These are phyloP conservation scores for Baryphthengus martii DNA, from an alignment of 2,113 vertebrate species.

Conservation along the genomic window DNA sequence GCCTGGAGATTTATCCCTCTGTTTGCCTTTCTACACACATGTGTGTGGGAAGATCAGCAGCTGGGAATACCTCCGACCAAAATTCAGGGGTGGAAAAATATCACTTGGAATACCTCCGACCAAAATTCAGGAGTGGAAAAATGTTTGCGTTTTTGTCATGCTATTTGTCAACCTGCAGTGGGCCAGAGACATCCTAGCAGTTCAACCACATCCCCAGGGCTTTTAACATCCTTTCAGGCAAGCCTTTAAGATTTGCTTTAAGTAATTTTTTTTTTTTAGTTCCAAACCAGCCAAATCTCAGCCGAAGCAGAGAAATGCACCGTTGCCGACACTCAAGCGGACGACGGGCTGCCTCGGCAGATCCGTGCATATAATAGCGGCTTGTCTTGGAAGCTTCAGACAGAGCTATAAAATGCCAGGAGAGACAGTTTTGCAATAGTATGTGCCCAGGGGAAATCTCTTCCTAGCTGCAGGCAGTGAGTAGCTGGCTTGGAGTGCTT, in stretches of 20 bases:
- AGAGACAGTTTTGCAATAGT: background rate
- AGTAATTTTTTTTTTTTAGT: background rate
- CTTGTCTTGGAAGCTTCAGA: background rate
- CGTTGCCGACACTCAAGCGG: rapidly evolving
- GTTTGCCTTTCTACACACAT: background rate
- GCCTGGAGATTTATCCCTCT: background rate
- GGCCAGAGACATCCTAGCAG: background rate
- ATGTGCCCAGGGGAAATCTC: background rate
- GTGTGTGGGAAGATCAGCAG: background rate
- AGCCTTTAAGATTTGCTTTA: background rate
- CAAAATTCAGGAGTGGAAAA: background rate
- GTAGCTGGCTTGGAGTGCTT: conserved; percentile 49
- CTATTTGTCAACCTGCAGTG: background rate
- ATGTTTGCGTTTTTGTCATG: background rate
- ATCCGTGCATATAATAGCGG: background rate
- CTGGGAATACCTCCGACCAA: background rate
- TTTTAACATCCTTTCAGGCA: background rate
- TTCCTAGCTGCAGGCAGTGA: conserved; percentile 13
- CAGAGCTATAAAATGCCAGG: background rate
- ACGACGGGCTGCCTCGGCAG: background rate
- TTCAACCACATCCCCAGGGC: background rate
- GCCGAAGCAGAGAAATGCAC: background rate
- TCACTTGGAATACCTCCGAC: background rate
- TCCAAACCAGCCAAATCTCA: background rate
- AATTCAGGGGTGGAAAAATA: background rate